Evolutionary conservation across 2,113 vertebrate species (phyloP).

Genomic region (Sorex araneus): DNA sequence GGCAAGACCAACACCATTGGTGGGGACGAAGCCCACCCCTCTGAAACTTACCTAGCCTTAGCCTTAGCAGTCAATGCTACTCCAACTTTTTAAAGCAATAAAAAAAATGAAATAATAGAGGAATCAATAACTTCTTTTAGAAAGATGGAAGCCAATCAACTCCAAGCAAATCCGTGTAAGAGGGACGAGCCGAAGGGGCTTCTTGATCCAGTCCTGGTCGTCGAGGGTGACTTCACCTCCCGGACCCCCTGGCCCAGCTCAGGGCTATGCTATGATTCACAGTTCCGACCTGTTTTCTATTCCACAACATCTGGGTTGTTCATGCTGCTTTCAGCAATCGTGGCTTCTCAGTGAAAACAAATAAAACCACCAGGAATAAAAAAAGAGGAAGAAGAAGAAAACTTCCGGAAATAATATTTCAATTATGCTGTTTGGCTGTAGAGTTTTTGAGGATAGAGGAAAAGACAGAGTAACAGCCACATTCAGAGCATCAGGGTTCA

Average conservation of each 20-base stretch:
- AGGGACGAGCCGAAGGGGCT: background rate
- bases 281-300: background rate
- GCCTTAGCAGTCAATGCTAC: background rate
- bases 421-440: background rate
- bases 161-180: background rate
- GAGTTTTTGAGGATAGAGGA: background rate
- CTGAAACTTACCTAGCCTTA: background rate
- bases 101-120: constrained; percentile 8
- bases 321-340: background rate
- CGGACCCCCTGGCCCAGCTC: background rate
- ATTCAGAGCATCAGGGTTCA: no score
- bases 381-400: background rate
- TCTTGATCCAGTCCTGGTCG: background rate
- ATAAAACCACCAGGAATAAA: background rate
- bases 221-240: background rate
- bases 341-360: constrained; percentile 10
- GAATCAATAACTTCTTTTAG: background rate
- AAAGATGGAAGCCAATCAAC: background rate
- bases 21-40: background rate
- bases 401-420: constrained; percentile 19
- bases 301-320: background rate
- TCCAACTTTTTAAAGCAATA: background rate
- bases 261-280: background rate
- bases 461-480: background rate
- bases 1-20: background rate